Evolutionary conservation across 64 coral and sea anemone species (phyloP), one percentile per base, ranked within the genome.

Genomic region (Montipora cactus): DNA sequence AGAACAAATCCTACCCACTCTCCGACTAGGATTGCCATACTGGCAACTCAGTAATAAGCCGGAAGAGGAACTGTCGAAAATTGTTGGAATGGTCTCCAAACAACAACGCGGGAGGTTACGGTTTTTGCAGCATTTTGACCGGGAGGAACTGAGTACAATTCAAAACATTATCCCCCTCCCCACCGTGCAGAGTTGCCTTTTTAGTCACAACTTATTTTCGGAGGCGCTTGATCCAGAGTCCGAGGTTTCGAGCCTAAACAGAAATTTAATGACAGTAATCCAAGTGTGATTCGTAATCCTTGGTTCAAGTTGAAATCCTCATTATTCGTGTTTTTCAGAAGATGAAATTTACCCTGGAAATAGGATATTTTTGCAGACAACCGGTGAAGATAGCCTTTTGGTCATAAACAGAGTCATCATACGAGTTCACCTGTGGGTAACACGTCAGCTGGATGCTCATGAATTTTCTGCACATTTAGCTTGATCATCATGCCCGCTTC

Each of bases 401-500:
- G 14, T 4, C 4, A 57, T 11, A 25, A 57, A 57, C 53, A 8
- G 53, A 57, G 7, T 57, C 53, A 57, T 14, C 64, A 67, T 12
- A 4, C 3, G 18, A 69, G 16, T 84, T 69, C 58, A 69, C 18
- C 13, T 71, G 44, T 49, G 74, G 16, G 10, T 67, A 85, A 85
- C 16, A 85, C 61, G 70, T 81, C 51, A 62, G 3, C 20, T 81
- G n/a, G 76, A 21, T 15, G 48, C 14, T 47, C 44, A 71, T 70
- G 66, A 67, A 85, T 49, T 48, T 44, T 85, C 7, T 69, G 66
- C 45, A n/a, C 44, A 64, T 64, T 84, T 92, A 70, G 49, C 53
- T 77, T 5, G 49, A 80, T 95, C 76, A 88, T 50, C 75, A 98
- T 98, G 96, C 96, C 93, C 25, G 58, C 93, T 59, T 90, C 93